These are phyloP conservation scores for Paguma larvata DNA, from an alignment of 2,797 vertebrate species.

Conservation along the genomic window DNA sequence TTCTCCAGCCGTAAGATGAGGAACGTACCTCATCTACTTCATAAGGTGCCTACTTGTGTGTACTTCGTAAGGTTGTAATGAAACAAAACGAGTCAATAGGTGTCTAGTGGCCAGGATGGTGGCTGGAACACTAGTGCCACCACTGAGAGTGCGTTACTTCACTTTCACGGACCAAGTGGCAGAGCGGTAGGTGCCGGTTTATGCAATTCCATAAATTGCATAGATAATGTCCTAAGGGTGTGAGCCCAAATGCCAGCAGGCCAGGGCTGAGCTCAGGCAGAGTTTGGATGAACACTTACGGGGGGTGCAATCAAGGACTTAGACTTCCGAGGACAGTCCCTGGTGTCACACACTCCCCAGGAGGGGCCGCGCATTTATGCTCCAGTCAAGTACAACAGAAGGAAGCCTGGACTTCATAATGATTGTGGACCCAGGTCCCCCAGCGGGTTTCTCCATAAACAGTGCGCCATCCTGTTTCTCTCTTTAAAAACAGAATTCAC, in stretches of 20 bases:
- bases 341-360: not conserved
- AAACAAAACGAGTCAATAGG: not conserved
- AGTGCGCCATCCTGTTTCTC: not conserved
- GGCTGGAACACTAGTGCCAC: not conserved
- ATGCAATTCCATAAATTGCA: rapidly evolving
- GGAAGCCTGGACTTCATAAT: not conserved
- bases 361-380: rapidly evolving
- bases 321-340: not conserved
- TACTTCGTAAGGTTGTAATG: not conserved
- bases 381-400: not conserved
- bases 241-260: not conserved
- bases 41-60: not conserved
- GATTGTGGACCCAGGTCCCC: not conserved
- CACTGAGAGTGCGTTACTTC: not conserved
- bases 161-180: not conserved
- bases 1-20: not conserved
- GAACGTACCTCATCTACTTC: too few relatives aligned
- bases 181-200: not conserved
- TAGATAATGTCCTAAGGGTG: not conserved
- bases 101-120: not conserved
- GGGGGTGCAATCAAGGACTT: not conserved
- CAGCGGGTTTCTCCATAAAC: not conserved
- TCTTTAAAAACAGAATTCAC: not conserved
- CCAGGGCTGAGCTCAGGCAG: not conserved
- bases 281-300: not conserved